Percentiles rank a stretch among this genome's conserved stretches.
phyloP scores from a whole-genome alignment of 2,113 vertebrate genomes.

The Phyllostomus hastatus region DNA sequence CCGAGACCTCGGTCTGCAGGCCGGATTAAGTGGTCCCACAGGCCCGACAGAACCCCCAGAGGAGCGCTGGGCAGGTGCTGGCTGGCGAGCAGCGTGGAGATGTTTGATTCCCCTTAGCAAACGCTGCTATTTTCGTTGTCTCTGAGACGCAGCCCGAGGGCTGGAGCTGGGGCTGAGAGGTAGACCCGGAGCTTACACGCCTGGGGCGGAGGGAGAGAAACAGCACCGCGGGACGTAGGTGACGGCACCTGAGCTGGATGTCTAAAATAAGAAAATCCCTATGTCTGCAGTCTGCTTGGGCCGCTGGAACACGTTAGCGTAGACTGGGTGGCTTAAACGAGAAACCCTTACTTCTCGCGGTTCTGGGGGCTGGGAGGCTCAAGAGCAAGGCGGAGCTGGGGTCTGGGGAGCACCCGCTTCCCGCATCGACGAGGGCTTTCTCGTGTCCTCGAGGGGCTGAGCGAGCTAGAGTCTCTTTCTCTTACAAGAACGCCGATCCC shows the following conservation, averaged over 20 bases:
- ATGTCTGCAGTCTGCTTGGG: not conserved
- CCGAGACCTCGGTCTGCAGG: not conserved
- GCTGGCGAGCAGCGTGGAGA: rapidly evolving
- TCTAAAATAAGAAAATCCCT: not conserved
- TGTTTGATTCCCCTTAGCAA: not conserved
- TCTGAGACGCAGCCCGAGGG: not conserved
- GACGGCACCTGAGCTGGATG: not conserved
- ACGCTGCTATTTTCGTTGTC: not conserved
- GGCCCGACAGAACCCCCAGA: not conserved
- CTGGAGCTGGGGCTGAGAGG: not conserved
- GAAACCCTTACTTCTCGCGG: not conserved
- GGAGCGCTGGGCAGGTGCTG: rapidly evolving
- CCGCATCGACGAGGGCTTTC: not conserved
- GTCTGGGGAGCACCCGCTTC: not conserved
- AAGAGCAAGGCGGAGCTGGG: not conserved
- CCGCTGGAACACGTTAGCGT: not conserved
- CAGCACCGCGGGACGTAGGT: not conserved
- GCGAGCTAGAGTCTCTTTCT: not conserved
- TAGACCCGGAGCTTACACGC: not conserved
- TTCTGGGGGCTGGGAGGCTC: not conserved
- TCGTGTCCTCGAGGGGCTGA: not conserved
- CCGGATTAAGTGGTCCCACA: not conserved
- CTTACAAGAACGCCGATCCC: not conserved
- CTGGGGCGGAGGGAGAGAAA: not conserved
- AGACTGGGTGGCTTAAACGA: no score